These are phyloP conservation scores for Drosophila melanogaster DNA, from an alignment of 1,140 invertebrate species.

Conservation along the genomic window Release_6_plus_ISO1_MT NT_033777.3:6132001-6132500, in stretches of 20 bases:
- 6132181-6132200: no score
- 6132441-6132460: constrained; percentile 14
- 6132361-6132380: constrained; percentile 82
- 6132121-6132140: neutral
- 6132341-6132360: constrained; percentile 84
- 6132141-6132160: no score
- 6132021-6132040: constrained; percentile 42
- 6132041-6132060: constrained; percentile 73
- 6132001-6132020: constrained; percentile 20
- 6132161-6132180: no score
- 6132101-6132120: neutral
- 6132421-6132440: constrained; percentile 17
- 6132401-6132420: constrained; percentile 50
- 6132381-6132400: constrained; percentile 55
- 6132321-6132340: constrained; percentile 81
- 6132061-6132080: constrained; percentile 1
- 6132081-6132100: constrained; percentile 8
- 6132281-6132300: neutral
- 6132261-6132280: constrained; percentile 13
- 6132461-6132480: no score
- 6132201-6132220: no score
- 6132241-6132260: neutral
- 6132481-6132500: neutral
- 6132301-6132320: constrained; percentile 40
- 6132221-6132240: no score